A percentile compares a stretch with the other conserved stretches of the same genome.
These are phyloP conservation scores for Cryptops parisi DNA, from an alignment of 2,888 invertebrate species.

Conservation along the genomic window DNA sequence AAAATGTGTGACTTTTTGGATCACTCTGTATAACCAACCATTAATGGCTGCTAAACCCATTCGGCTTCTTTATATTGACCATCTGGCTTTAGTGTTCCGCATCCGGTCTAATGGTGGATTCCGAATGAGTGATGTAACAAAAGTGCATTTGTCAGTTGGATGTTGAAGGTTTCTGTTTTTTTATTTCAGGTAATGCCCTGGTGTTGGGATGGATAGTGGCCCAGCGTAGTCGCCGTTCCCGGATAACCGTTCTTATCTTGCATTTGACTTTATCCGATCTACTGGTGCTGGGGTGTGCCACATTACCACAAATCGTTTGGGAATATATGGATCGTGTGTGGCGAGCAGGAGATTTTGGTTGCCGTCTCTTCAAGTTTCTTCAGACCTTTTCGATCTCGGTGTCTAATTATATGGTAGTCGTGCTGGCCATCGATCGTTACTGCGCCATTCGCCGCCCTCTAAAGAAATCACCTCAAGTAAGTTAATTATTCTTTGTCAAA, in stretches of 20 bases:
- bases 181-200: constrained; percentile 24
- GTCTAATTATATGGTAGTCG: constrained; percentile 31
- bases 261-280: constrained; percentile 30
- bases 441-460: constrained; percentile 31
- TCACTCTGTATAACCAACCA: too few species aligned
- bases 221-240: constrained; percentile 24
- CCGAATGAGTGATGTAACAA: too few species aligned
- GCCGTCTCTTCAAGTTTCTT: constrained; percentile 29
- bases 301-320: constrained; percentile 29
- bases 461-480: constrained; percentile 26
- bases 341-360: constrained; percentile 29
- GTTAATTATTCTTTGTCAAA: not conserved
- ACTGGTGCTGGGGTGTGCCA: constrained; percentile 28
- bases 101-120: too few species aligned
- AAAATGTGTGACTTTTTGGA: too few species aligned
- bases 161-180: too few species aligned
- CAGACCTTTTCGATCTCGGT: constrained; percentile 30
- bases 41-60: too few species aligned
- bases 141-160: too few species aligned
- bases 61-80: too few species aligned
- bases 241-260: constrained; percentile 29
- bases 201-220: constrained; percentile 28
- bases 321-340: constrained; percentile 28
- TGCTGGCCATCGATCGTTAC: constrained; percentile 31
- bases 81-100: too few species aligned